Evolutionary conservation across 2,888 invertebrate species (phyloP).

Genomic region (Pterostichus madidus): DNA sequence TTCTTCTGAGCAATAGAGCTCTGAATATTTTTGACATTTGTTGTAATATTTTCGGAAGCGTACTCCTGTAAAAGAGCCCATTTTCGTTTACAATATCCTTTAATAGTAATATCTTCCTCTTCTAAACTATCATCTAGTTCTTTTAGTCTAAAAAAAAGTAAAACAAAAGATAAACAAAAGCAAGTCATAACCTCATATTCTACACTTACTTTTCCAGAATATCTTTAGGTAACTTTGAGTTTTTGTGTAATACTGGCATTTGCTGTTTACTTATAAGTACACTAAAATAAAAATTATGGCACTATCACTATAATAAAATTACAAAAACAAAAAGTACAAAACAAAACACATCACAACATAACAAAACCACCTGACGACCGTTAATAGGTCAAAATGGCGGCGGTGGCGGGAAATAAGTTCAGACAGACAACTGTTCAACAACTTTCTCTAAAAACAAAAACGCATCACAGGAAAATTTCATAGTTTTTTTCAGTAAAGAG

Average conservation of each 20-base stretch:
- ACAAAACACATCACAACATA: background rate
- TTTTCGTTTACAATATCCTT: slow-evolving; percentile 71
- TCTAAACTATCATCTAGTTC: slow-evolving; percentile 69
- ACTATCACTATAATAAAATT: slow-evolving; percentile 7
- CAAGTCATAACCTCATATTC: slow-evolving; percentile 2
- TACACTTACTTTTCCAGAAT: slow-evolving; percentile 44
- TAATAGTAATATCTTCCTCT: slow-evolving; percentile 71
- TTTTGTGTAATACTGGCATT: background rate
- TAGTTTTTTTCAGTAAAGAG: too few relatives aligned
- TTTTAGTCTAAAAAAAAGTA: slow-evolving; percentile 68
- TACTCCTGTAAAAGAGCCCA: slow-evolving; percentile 70
- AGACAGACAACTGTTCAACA: too few relatives aligned
- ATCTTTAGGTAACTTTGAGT: slow-evolving; percentile 11
- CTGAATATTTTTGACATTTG: slow-evolving; percentile 68
- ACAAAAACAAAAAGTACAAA: background rate
- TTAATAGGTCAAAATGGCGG: too few relatives aligned
- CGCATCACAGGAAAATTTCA: too few relatives aligned
- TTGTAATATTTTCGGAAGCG: slow-evolving; percentile 66
- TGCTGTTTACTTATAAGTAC: background rate
- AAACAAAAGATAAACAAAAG: background rate
- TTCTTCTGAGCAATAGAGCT: slow-evolving; percentile 68
- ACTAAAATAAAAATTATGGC: background rate
- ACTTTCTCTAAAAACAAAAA: too few relatives aligned
- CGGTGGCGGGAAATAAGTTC: too few relatives aligned
- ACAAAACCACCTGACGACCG: background rate